A percentile compares a stretch with the other conserved stretches of the same genome.
phyloP scores from a whole-genome alignment of 2,113 vertebrate genomes.

The Ondatra zibethicus region DNA sequence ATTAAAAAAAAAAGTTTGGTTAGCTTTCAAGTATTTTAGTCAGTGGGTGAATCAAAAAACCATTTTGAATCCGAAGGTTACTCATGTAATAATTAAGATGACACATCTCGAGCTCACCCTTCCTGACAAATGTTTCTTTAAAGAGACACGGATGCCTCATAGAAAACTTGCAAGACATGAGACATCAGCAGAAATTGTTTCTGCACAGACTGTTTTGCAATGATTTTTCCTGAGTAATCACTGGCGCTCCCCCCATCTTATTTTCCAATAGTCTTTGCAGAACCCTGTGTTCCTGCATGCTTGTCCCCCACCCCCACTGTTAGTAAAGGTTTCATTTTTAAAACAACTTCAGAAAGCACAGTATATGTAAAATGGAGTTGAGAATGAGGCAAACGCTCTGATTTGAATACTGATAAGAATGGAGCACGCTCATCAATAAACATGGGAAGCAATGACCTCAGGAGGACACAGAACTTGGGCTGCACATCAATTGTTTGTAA shows the following conservation, averaged over 20 bases:
- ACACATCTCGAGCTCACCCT: constrained; percentile 73
- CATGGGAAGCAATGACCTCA: constrained; percentile 67
- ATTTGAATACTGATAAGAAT: constrained; percentile 77
- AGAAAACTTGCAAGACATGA: constrained; percentile 70
- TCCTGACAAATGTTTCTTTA: constrained; percentile 79
- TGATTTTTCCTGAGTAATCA: constrained; percentile 80
- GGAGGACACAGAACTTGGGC: constrained; percentile 47
- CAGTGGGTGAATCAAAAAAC: constrained; percentile 73
- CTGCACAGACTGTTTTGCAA: constrained; percentile 65
- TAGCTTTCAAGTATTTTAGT: constrained; percentile 70
- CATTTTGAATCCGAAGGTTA: constrained; percentile 72
- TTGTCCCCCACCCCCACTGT: not conserved
- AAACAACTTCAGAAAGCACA: constrained; percentile 66
- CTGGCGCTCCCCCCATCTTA: not conserved
- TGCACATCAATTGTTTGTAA: constrained; percentile 58
- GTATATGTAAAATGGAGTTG: constrained; percentile 70
- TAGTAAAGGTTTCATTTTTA: constrained; percentile 69
- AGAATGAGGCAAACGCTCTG: constrained; percentile 72
- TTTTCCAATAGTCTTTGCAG: constrained; percentile 61
- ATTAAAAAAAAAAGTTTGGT: constrained; percentile 62
- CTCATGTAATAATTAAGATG: constrained; percentile 80
- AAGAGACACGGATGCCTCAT: constrained; percentile 72
- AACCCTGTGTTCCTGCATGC: constrained; percentile 64
- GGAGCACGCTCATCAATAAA: constrained; percentile 72
- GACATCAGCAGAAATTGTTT: constrained; percentile 79